A percentile compares a stretch with the other conserved stretches of the same genome.
Conservation (phyloP, 2,797 vertebrate genomes). For the Pseudochaenichthys georgianus region DNA sequence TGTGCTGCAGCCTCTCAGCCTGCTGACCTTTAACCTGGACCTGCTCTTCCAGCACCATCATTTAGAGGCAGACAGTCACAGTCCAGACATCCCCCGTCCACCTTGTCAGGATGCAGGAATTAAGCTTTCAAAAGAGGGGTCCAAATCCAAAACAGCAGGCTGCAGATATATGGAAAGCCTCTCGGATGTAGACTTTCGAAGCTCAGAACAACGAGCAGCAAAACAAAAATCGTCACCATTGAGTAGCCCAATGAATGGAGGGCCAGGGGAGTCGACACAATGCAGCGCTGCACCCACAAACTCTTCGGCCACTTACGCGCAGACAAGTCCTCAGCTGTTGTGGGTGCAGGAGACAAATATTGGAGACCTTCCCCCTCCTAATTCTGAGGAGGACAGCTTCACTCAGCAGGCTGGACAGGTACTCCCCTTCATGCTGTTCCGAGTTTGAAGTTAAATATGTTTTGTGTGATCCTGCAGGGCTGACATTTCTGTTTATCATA, state of each 20-base stretch:
- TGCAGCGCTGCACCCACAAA: conserved; percentile 45
- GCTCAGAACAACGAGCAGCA: conserved; percentile 45
- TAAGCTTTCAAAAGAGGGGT: conserved; percentile 48
- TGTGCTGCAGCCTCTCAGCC: conserved; percentile 93
- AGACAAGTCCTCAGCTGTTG: conserved; percentile 82
- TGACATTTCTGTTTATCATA: conserved; percentile 28
- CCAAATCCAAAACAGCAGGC: conserved; percentile 46
- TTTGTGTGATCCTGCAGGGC: background rate
- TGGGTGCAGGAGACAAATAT: conserved; percentile 86
- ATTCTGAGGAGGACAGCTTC: conserved; percentile 77
- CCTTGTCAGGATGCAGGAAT: conserved; percentile 63
- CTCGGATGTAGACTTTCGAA: conserved; percentile 70
- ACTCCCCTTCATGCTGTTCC: background rate
- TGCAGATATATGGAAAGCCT: conserved; percentile 70
- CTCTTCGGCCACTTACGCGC: conserved; percentile 37
- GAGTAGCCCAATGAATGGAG: conserved; percentile 43
- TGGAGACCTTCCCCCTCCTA: conserved; percentile 68
- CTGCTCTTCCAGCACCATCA: conserved; percentile 96
- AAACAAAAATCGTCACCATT: conserved; percentile 30
- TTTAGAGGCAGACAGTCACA: conserved; percentile 80
- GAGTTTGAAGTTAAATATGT: background rate
- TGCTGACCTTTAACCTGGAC: conserved; percentile 95
- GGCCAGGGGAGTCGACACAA: conserved; percentile 31
- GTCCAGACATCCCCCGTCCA: conserved; percentile 65
- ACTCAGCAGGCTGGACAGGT: conserved; percentile 86